These are phyloP conservation scores for Ciconia stormi DNA, from an alignment of 2,113 vertebrate species.

Conservation along the genomic window DNA sequence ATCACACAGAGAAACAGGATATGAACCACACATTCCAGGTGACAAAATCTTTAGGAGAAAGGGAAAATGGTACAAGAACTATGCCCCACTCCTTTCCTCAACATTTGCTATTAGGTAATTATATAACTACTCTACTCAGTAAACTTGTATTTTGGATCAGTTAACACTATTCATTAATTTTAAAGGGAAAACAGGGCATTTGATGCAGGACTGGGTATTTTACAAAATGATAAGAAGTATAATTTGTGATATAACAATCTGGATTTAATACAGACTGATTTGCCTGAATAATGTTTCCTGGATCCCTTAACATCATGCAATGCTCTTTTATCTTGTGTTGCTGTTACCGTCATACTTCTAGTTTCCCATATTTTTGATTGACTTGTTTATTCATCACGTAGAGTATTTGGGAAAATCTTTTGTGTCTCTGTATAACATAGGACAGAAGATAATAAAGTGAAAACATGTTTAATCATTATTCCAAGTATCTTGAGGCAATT, in stretches of 20 bases:
- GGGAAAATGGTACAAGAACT: background rate
- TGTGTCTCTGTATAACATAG: background rate
- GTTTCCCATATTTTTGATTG: background rate
- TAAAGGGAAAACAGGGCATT: background rate
- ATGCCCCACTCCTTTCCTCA: background rate
- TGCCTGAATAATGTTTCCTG: background rate
- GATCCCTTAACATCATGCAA: fast-evolving
- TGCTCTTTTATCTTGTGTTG: background rate
- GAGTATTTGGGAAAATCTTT: background rate
- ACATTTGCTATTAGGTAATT: background rate
- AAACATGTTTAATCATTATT: background rate
- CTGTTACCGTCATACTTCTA: background rate
- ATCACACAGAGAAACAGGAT: background rate
- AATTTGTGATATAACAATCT: background rate
- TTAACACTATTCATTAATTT: background rate
- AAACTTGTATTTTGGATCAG: background rate
- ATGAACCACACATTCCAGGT: background rate
- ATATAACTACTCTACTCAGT: background rate
- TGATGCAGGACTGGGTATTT: background rate
- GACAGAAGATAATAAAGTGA: background rate
- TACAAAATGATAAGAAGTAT: background rate
- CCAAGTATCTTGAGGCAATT: background rate
- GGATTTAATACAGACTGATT: background rate
- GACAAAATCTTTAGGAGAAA: background rate
- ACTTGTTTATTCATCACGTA: fast-evolving